Conservation (phyloP, 2,888 invertebrate genomes). For the Pheosia gnoma region DNA sequence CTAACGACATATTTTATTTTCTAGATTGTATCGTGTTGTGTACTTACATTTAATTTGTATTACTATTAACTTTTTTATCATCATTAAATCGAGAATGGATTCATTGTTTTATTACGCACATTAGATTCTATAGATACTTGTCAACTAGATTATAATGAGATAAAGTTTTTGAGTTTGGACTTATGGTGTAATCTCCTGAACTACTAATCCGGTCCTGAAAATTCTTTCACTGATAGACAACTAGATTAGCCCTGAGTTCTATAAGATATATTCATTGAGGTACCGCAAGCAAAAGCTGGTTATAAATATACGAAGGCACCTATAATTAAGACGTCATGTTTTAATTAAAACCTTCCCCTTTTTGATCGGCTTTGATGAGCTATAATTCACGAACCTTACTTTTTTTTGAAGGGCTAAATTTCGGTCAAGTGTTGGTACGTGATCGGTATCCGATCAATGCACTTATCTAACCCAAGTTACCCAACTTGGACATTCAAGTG, state of each 20-base stretch:
- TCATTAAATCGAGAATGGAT: background rate
- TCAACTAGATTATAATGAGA: background rate
- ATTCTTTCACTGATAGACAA: no score
- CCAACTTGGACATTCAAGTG: conserved; percentile 25
- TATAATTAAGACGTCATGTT: no score
- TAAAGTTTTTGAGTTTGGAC: background rate
- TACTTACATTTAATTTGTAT: background rate
- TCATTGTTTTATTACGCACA: background rate
- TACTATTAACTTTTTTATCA: conserved; percentile 4
- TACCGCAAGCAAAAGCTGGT: no score
- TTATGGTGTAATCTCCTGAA: no score
- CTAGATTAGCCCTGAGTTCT: no score
- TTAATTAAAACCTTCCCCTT: no score
- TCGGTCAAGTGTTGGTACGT: conserved; percentile 58
- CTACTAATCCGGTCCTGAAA: no score
- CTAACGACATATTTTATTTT: background rate
- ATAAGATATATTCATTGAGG: no score
- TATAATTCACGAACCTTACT: conserved; percentile 16
- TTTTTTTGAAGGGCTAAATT: conserved; percentile 43
- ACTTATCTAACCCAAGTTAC: conserved; percentile 24
- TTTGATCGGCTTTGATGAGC: no score
- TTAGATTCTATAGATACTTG: no score
- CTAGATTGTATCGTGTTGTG: background rate
- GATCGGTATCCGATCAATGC: conserved; percentile 49
- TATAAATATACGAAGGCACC: no score